phyloP scores from a whole-genome alignment of 2,888 invertebrate genomes.

The Lasiommata megera region DNA sequence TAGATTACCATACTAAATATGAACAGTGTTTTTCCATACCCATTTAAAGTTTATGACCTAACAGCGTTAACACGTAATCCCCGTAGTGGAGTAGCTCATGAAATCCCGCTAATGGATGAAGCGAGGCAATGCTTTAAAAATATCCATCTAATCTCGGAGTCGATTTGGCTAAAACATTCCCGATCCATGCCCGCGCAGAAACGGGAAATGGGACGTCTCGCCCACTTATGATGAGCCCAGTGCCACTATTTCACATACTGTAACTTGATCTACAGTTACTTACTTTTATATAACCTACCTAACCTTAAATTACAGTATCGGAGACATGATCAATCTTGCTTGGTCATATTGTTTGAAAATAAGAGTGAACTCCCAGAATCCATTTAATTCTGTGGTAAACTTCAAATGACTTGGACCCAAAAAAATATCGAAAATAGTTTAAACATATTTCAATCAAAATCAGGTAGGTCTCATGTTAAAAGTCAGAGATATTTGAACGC shows the following conservation, averaged over 20 bases:
- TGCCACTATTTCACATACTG: constrained; percentile 27
- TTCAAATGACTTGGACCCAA: no score
- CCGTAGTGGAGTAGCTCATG: constrained; percentile 54
- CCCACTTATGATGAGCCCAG: constrained; percentile 52
- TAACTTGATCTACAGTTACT: constrained; percentile 23
- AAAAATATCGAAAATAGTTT: no score
- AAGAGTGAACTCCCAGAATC: no score
- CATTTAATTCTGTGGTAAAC: no score
- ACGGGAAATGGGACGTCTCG: constrained; percentile 60
- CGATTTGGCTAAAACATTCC: constrained; percentile 69
- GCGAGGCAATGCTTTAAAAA: constrained; percentile 68
- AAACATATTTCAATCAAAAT: no score
- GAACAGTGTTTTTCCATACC: constrained; percentile 25
- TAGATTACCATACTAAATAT: background rate
- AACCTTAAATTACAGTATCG: no score
- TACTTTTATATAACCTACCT: background rate
- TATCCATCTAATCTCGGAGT: constrained; percentile 67
- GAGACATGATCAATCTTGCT: no score
- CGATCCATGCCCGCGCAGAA: constrained; percentile 55
- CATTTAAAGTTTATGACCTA: constrained; percentile 41
- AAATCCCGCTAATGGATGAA: constrained; percentile 70
- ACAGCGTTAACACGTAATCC: constrained; percentile 53
- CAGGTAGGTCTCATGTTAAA: no score
- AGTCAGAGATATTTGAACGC: no score
- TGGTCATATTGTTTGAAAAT: no score